These are phyloP conservation scores for Nycticryphes semicollaris DNA, from an alignment of 2,113 vertebrate species.

Conservation along the genomic window DNA sequence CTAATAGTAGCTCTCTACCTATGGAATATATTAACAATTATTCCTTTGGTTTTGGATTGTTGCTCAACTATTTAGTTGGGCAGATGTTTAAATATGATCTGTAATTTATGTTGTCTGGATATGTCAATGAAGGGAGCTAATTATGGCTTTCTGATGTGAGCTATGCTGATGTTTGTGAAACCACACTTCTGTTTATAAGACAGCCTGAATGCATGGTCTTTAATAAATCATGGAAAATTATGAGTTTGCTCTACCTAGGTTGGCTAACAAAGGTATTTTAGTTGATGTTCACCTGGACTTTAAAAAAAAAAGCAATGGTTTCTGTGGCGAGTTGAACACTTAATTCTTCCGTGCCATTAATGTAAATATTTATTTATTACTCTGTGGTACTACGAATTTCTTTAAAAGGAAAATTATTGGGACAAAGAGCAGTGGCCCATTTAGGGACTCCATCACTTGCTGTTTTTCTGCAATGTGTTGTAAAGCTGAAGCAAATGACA, in stretches of 20 bases:
- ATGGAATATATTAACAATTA: slow-evolving; percentile 69
- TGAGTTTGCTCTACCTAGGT: slow-evolving; percentile 27
- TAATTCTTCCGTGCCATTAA: not conserved
- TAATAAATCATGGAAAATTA: slow-evolving; percentile 44
- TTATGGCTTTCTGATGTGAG: slow-evolving; percentile 37
- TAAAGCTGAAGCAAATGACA: not conserved
- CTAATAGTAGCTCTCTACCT: slow-evolving; percentile 61
- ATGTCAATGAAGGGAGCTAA: slow-evolving; percentile 12
- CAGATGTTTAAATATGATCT: slow-evolving; percentile 45
- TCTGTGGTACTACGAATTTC: not conserved
- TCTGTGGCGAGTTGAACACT: not conserved
- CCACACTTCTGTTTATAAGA: slow-evolving; percentile 3
- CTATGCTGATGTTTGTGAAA: slow-evolving; percentile 51
- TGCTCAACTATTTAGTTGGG: slow-evolving; percentile 61
- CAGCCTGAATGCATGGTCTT: not conserved
- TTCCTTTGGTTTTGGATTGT: slow-evolving; percentile 64
- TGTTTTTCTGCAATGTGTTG: not conserved
- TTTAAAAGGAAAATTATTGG: not conserved
- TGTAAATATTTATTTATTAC: not conserved
- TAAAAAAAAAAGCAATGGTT: not conserved
- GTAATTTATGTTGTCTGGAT: slow-evolving; percentile 42
- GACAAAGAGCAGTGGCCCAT: not conserved
- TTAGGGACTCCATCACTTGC: not conserved
- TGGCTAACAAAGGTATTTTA: not conserved
- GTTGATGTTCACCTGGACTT: not conserved